Percentiles rank a stretch among this genome's conserved stretches.
These are phyloP conservation scores for Poeciliopsis presidionis DNA, from an alignment of 2,797 vertebrate genomes.

Conservation along the genomic window DNA sequence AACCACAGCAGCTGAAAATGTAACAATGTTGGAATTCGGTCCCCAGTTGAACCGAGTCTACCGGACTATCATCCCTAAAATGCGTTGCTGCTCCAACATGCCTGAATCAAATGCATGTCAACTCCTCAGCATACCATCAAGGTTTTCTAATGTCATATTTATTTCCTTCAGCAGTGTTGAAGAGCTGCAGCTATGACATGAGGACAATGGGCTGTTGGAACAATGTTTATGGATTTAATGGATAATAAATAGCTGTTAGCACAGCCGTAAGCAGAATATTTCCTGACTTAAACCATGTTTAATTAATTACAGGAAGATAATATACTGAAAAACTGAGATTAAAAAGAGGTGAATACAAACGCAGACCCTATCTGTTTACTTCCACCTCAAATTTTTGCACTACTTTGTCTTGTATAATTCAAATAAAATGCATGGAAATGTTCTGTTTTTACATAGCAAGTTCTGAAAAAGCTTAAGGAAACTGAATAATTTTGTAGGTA, in stretches of 20 bases:
- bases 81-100: not conserved
- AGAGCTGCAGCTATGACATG: not conserved
- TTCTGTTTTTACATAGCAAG: not conserved
- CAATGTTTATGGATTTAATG: not conserved
- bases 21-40: too few species aligned
- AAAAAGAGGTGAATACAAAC: not conserved
- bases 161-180: not conserved
- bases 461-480: not conserved
- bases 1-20: not conserved
- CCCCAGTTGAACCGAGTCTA: not conserved
- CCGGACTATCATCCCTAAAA: not conserved
- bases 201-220: not conserved
- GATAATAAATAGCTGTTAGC: not conserved
- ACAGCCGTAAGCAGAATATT: not conserved
- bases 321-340: not conserved
- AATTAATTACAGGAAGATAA: not conserved
- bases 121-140: not conserved
- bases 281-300: not conserved
- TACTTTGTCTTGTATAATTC: not conserved
- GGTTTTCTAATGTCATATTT: not conserved
- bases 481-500: not conserved
- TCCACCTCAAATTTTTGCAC: not conserved
- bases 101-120: not conserved
- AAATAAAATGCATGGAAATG: not conserved
- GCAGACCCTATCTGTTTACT: not conserved